Evolutionary conservation across 2,888 invertebrate species (phyloP), one percentile per base, ranked within the genome.

Genomic region (Drosophila differens): DNA sequence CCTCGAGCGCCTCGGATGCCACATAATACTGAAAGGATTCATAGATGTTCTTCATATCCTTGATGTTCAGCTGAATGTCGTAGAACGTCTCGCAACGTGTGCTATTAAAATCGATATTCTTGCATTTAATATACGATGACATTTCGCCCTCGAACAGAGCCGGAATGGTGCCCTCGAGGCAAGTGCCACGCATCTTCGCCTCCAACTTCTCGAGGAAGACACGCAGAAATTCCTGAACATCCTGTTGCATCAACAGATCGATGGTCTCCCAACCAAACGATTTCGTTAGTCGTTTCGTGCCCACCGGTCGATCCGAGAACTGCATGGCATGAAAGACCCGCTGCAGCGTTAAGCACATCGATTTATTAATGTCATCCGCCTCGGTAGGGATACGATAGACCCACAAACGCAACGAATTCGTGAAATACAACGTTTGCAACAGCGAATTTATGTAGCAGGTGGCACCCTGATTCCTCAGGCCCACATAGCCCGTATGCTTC

Each of bases 391-490:
- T 99, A 94, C 99, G 97, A 93, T 99, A 99, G 14, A 99, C 99
- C 62, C 99, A 99, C 95, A 98, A 95, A 64, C 97, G 94, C 83
- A 97, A 93, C 91, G 97, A 95, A 94, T 99, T 99, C 51, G 99
- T 99, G 94, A 99, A 99, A 94, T 98, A 99, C 53, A 99, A 94
- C 0, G 99, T 99, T 94, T 99, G 99, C 61, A 99, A 95, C 76
- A 99, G 95, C 1, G 99, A 99, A 93, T 99, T 99, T 99, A 99
- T 99, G 93, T 99, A 99, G 94, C 99, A 99, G 0, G 99, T 99
- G 54, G 99, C 99, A 60, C 99, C 99, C 94, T 99, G 99, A 94
- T 99, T 99, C 94, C 99, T 99, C 68, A 99, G 95, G 59, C 99
- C 99, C 94, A 95, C 95, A 91, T 94, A 96, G 79, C 96, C 96